Conservation (phyloP, 2,797 vertebrate genomes). For the Sebastolobus alascanus region DNA sequence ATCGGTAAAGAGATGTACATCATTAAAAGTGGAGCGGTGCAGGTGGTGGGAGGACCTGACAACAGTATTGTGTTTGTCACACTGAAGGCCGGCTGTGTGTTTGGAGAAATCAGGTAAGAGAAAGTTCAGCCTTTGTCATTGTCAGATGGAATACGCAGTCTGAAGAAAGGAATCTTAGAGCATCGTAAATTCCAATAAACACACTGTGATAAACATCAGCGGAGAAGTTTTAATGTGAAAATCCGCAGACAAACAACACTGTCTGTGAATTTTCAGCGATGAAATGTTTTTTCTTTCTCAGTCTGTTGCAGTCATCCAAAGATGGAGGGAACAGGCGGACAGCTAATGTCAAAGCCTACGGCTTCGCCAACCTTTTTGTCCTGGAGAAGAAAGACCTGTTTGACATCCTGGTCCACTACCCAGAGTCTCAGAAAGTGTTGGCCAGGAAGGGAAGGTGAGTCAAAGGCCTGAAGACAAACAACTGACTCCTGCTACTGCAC, state of each 20-base stretch:
- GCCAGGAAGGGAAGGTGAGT: conserved; percentile 92
- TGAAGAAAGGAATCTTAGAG: not conserved
- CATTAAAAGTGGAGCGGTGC: conserved; percentile 94
- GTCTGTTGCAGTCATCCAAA: conserved; percentile 84
- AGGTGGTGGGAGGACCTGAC: conserved; percentile 94
- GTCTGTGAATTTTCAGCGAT: not conserved
- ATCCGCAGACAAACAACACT: no score
- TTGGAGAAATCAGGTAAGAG: conserved; percentile 95
- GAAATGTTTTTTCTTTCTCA: conserved; percentile 50
- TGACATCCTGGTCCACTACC: conserved; percentile 94
- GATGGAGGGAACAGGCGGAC: conserved; percentile 94
- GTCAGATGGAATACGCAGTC: no score
- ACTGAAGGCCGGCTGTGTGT: conserved; percentile 92
- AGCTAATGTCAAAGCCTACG: conserved; percentile 91
- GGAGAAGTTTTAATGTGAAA: not conserved
- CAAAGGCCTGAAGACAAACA: not conserved
- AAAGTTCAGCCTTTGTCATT: not conserved
- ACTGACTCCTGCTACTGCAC: not conserved
- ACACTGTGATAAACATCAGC: not conserved
- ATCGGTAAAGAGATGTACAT: conserved; percentile 98
- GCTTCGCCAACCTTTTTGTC: conserved; percentile 96
- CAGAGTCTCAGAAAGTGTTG: conserved; percentile 93
- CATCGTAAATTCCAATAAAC: not conserved
- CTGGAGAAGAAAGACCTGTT: conserved; percentile 94
- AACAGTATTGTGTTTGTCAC: conserved; percentile 93